These are phyloP conservation scores for Girardinus metallicus DNA, from an alignment of 2,797 vertebrate species.

Conservation along the genomic window DNA sequence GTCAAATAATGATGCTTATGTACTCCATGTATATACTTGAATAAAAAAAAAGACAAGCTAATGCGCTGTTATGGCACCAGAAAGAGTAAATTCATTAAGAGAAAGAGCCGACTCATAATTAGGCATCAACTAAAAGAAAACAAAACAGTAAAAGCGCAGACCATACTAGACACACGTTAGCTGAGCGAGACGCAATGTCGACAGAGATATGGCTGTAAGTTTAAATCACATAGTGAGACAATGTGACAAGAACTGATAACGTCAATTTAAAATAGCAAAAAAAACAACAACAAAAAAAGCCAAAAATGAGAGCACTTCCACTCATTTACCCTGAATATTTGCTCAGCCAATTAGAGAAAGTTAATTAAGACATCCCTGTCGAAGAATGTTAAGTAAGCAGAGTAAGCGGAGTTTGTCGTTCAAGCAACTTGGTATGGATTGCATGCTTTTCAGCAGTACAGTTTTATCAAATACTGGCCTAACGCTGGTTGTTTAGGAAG, in stretches of 20 bases:
- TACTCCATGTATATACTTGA: constrained; percentile 27
- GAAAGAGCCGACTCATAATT: constrained; percentile 60
- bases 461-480: constrained; percentile 77
- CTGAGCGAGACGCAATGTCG: constrained; percentile 31
- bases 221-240: constrained; percentile 34
- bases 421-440: constrained; percentile 63
- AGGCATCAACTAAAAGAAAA: constrained; percentile 56
- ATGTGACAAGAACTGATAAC: constrained; percentile 37
- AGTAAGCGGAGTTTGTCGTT: constrained; percentile 51
- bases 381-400: constrained; percentile 60
- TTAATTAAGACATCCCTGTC: constrained; percentile 55
- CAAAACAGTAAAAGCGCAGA: constrained; percentile 47
- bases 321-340: constrained; percentile 42
- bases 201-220: constrained; percentile 53
- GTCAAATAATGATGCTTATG: constrained; percentile 39
- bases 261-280: constrained; percentile 21
- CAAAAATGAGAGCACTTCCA: constrained; percentile 38
- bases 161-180: constrained; percentile 29
- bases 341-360: constrained; percentile 46
- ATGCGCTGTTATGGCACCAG: constrained; percentile 70
- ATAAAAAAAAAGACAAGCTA: constrained; percentile 16
- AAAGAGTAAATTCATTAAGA: constrained; percentile 49
- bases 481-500: constrained; percentile 69
- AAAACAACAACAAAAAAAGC: constrained; percentile 21
- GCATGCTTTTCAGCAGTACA: constrained; percentile 71